Base-by-base conservation (phyloP, 2,888 invertebrate species). In the Enchytraeus crypticus region DNA sequence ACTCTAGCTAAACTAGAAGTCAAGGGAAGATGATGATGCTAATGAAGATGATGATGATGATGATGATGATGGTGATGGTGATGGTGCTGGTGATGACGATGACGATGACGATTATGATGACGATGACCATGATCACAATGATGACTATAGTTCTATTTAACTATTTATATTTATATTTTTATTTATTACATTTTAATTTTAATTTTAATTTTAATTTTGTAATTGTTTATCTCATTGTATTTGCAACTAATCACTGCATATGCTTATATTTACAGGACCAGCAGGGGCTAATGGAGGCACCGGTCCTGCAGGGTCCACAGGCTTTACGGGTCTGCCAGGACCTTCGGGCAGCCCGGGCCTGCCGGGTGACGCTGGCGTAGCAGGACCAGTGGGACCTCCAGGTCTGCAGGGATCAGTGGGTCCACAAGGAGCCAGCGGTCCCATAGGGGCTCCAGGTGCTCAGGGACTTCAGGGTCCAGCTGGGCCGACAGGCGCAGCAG, bases 301-400 rank as follows among this genome's bases (percentile, higher is more conserved):
- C 5, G 63, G 63, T 32, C 33, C 53, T 11, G 30, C 38, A 27
- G 66, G 66, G 34, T 26, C 43, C n/a, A 11, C 5, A 46, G 64
- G 64, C 38, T 21, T 38, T 43, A 29, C 38, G 18, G 66, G 66
- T 29, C 26, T 29, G 3, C 55, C 45, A 14, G 63, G 63, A 11
- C 21, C 27, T 14, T 34, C 51, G 8, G 63, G 63, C 11, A 21
- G 33, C 8, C 55, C 45, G 8, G 63, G 63, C 11, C 21, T 30
- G 8, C 49, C 51, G 8, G 63, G 63, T 33, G 26, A 18, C 11
- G 29, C 5, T 26, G 63, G 63, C 18, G 29, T 21, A 14, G 23
- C 46, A 21, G 63, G 63, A 45, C 18, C 47, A 53, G 27, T 30
- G 30, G 47, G 54, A 3, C 29, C 33, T 14, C 4, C 45, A n/a